Percentiles rank a stretch among this genome's conserved stretches.
These are phyloP conservation scores for Clivina fossor DNA, from an alignment of 2,888 invertebrate genomes.

Conservation along the genomic window DNA sequence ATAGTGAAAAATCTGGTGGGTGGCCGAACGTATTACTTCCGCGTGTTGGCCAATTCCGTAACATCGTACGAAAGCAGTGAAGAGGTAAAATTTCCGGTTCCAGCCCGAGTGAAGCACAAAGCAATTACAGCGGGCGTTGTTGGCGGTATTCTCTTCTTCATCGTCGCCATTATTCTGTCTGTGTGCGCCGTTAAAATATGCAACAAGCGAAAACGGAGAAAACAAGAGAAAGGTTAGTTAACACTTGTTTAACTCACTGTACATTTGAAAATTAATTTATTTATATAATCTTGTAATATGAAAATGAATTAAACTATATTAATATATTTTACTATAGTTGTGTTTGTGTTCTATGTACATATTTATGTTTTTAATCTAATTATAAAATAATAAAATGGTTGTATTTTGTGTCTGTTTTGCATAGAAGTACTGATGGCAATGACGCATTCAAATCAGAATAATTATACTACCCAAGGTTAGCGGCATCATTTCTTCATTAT, in stretches of 20 bases:
- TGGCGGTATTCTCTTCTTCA: constrained; percentile 95
- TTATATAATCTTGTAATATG: background rate
- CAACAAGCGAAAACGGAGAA: constrained; percentile 94
- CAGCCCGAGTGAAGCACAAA: constrained; percentile 90
- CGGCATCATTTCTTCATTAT: constrained; percentile 8
- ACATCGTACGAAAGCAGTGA: constrained; percentile 86
- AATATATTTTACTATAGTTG: no score
- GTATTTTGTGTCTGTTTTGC: constrained; percentile 31
- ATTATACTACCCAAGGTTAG: constrained; percentile 34
- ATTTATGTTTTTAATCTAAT: constrained; percentile 17
- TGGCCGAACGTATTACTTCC: constrained; percentile 88
- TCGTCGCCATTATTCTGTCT: constrained; percentile 95
- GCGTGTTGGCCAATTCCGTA: constrained; percentile 84
- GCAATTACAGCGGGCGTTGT: constrained; percentile 96
- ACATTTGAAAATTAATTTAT: background rate
- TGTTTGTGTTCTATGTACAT: no score
- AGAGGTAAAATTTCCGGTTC: constrained; percentile 85
- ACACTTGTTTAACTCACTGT: background rate
- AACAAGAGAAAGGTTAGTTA: constrained; percentile 92
- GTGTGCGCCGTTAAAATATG: constrained; percentile 97
- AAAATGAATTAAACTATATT: no score
- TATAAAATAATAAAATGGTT: constrained; percentile 15
- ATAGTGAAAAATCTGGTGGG: constrained; percentile 89
- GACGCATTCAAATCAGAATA: constrained; percentile 34
- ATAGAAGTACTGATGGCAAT: constrained; percentile 33